Evolutionary conservation across 2,888 invertebrate species (phyloP), one percentile per base, ranked within the genome.

Genomic region (Hypsopygia costalis): DNA sequence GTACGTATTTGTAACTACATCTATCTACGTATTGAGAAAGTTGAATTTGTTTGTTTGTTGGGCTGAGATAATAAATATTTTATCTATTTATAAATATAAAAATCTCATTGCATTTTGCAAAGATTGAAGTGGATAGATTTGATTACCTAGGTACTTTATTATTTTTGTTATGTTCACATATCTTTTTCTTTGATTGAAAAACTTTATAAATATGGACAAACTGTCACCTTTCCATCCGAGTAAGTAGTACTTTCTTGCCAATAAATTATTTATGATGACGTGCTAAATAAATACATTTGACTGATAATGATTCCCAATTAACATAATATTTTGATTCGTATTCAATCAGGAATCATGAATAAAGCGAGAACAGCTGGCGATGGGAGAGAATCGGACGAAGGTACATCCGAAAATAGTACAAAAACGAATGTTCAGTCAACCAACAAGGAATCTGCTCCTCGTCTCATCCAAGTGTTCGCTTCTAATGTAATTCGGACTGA

Each of bases 321-420:
- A 10, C 8, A 46, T 44, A 11, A 9, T 36, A 36, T 16, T 34
- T 20, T 25, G 7, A n/a, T 43, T 36, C 44, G 27, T 28, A 39
- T n/a, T 34, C 20, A 0, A 63, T 11, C 58, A 86, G 86, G 78
- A 76, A 80, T 80, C 49, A 76, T 81, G 69, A 74, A 56, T 46
- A 87, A 83, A 62, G 73, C 77, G 34, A 73, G 94, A 52, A 94
- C 94, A 0, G 92, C 93, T 41, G 95, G 95, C 0, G 95, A 95
- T 88, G 94, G 95, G 39, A 94, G 94, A 94, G 94, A 94, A 75
- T 91, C 91, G 43, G 78, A 91, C 49, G 80, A 60, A 54, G 65
- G 53, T 44, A 59, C 56, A 49, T 66, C 55, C 29, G 81, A 80
- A 53, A 56, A 46, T 27, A 37, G 40, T 11, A 32, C 43, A 41